Base-by-base conservation (phyloP, 2,797 vertebrate genomes). In the Characodon lateralis region DNA sequence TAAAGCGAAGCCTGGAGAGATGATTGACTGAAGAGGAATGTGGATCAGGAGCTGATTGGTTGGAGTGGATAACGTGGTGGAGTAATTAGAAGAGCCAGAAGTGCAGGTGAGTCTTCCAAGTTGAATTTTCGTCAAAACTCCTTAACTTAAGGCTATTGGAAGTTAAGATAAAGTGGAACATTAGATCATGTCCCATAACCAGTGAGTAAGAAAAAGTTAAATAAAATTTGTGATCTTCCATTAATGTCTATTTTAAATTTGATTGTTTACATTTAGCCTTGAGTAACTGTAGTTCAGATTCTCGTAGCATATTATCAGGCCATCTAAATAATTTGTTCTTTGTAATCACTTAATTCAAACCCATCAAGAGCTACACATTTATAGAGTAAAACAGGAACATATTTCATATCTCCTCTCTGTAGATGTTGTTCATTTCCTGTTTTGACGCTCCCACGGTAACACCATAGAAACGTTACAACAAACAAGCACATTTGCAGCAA, bases 361-460 rank as follows among this genome's bases (percentile, higher is more conserved):
- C 26, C n/a, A 50, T 28, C 1, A 20, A 24, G 50, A 9, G 14
- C n/a, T 12, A 6, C n/a, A 48, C 2, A 6, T 8, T 31, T 1
- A 20, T 5, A 71, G 13, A 74, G 18, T 31, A 58, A 7, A 6
- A 22, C 0, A 6, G 39, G 20, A 18, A 2, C 48, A 2, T 24
- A 18, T 69, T 72, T 89, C 70, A 85, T 78, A 79, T 66, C 16
- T 78, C 28, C 24, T n/a, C 10, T 8, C 2, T 24, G 22, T 2
- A 20, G 35, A 35, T 22, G 50, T 4, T 65, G 78, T 43, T 71
- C 0, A 83, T 77, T 93, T 94, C 92, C 93, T 92, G 82, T 92
- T 89, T 89, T 53, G 26, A 51, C 41, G 82, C 88, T 88, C 72
- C 76, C 73, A 85, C 87, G n/a, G 86, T n/a, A 24, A 86, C 46